phyloP scores from a whole-genome alignment of 2,888 invertebrate species.

The Sussaba pulchella region DNA sequence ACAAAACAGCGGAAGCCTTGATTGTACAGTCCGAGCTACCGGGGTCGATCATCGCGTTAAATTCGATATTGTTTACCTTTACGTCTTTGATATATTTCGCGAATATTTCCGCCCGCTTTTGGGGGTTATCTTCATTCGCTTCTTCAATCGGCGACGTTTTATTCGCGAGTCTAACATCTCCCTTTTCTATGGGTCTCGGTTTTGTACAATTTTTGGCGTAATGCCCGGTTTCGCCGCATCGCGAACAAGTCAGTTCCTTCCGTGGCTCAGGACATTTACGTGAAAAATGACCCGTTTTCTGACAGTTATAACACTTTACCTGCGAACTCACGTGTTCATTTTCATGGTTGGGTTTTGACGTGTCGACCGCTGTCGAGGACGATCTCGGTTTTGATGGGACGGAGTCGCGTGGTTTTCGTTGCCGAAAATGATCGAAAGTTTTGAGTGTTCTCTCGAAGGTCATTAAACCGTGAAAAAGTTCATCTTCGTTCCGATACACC shows the following conservation, averaged over 20 bases:
- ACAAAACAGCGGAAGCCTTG: constrained; percentile 50
- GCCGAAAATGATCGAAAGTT: constrained; percentile 21
- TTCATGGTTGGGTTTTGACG: background rate
- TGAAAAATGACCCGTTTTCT: constrained; percentile 41
- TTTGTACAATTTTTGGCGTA: constrained; percentile 49
- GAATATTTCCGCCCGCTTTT: no score
- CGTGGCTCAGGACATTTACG: constrained; percentile 50
- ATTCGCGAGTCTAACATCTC: constrained; percentile 33
- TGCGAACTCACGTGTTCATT: background rate
- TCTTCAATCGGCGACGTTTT: background rate
- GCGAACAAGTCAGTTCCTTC: constrained; percentile 12
- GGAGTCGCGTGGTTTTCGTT: constrained; percentile 3
- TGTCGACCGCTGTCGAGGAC: background rate
- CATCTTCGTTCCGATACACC: constrained; percentile 16
- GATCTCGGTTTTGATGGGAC: background rate
- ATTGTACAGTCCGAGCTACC: constrained; percentile 63
- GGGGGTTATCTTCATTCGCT: no score
- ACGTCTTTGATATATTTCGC: constrained; percentile 62
- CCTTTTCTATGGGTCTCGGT: constrained; percentile 44
- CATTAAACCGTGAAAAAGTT: constrained; percentile 42
- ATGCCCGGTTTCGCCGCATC: constrained; percentile 53
- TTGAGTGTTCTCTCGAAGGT: constrained; percentile 33
- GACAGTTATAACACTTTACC: constrained; percentile 53
- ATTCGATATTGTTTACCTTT: constrained; percentile 27
- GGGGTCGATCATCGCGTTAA: constrained; percentile 58